Percentiles rank a stretch among this genome's conserved stretches.
Evolutionary conservation across 2,888 invertebrate species (phyloP).

Genomic region (Plagiodera versicolora): DNA sequence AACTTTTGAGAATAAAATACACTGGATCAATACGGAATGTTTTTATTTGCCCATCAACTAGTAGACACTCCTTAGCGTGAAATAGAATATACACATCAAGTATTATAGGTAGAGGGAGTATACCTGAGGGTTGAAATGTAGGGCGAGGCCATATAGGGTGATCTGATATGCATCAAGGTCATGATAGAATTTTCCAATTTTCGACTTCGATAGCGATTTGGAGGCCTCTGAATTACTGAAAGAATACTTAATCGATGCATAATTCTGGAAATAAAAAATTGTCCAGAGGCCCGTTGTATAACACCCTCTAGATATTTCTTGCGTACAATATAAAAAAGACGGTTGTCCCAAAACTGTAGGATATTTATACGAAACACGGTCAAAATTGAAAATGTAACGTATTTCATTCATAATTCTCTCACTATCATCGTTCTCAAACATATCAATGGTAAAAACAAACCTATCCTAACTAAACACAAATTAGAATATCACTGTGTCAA

Average conservation of each 20-base stretch:
- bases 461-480: slow-evolving; percentile 1
- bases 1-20: slow-evolving; percentile 21
- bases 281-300: no score
- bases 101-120: background rate
- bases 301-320: no score
- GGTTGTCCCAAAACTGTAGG: no score
- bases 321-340: no score
- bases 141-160: background rate
- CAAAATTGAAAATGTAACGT: no score
- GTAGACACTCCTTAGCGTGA: background rate
- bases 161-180: background rate
- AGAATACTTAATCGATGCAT: no score
- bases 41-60: slow-evolving; percentile 1
- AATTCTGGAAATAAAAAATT: no score
- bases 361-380: no score
- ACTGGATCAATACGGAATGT: slow-evolving; percentile 18
- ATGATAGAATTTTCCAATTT: no score
- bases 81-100: background rate
- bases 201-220: no score
- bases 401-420: background rate
- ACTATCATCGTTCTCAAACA: background rate
- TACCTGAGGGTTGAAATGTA: background rate
- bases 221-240: no score
- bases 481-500: slow-evolving; percentile 5
- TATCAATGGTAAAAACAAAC: background rate